Base-by-base conservation (phyloP, 2,888 invertebrate genomes). In the Gastrophysa polygoni region DNA sequence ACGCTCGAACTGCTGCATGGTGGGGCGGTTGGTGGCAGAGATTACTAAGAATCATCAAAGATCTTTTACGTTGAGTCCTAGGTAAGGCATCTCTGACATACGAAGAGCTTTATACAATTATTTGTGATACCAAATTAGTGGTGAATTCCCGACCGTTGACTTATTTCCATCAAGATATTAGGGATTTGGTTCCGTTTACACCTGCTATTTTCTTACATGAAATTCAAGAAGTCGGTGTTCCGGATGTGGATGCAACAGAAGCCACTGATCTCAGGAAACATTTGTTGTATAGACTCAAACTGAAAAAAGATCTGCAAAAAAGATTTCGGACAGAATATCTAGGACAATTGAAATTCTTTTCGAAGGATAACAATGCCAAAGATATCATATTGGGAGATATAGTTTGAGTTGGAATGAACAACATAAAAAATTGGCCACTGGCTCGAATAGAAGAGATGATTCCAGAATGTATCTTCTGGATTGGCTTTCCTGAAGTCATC, bases 251-350 rank as follows among this genome's bases (percentile, higher is more conserved):
- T 44, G 43, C 14, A 28, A 38, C 54, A 24, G 56, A 59, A 43
- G 34, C 21, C 6, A 34, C 11, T 24, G 50, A 50, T 55, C 32
- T 55, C 16, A 44, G 14, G 10, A 49, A 38, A 38, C 7, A 46
- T 24, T 5, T 28, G 17, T 29, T 16, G 10, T 52, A 59, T 52
- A 55, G 55, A 14, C 44, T 48, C 17, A 56, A 47, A 48, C 49
- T 59, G 7, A 48, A 34, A 32, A n/a, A 46, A 20, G 50, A 55
- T 43, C 14, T 56, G 14, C 28, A 59, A 44, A 24, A 18, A 16
- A 49, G 56, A 32, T 63, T 58, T 28, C 24, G 55, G 18, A 52
- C 17, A n/a, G 61, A 61, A 28, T 57, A 48, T 49, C 20, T 63
- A 5, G 55, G 51, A 44, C 38, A 57, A 24, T 17, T 57, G 16